Percentiles rank a stretch among this genome's conserved stretches.
These are phyloP conservation scores for Callyntrura sp. DNA, from an alignment of 2,888 invertebrate genomes.

Conservation along the genomic window DNA sequence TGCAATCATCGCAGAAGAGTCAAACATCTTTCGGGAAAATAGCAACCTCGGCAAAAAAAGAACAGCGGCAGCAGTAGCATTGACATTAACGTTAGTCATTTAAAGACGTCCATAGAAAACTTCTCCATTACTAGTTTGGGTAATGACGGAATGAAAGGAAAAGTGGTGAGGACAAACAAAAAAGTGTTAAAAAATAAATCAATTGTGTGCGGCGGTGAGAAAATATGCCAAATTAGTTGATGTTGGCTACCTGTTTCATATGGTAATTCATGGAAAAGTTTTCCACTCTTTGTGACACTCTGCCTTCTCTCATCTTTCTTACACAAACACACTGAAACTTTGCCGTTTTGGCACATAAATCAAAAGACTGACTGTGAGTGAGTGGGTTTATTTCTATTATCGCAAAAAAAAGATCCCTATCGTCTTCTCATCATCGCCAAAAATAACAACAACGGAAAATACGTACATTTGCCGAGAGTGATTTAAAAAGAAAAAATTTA, in stretches of 20 bases:
- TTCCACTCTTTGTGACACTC: slow-evolving; percentile 9
- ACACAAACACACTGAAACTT: not conserved
- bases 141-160: slow-evolving; percentile 10
- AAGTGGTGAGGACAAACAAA: not conserved
- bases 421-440: not conserved
- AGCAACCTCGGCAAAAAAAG: not conserved
- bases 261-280: not conserved
- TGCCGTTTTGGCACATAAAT: not conserved
- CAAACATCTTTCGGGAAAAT: not conserved
- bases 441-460: not conserved
- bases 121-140: too few species aligned
- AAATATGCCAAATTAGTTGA: not conserved
- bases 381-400: not conserved
- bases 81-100: slow-evolving; percentile 9
- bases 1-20: too few species aligned
- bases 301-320: not conserved
- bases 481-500: not conserved
- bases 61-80: too few species aligned
- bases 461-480: not conserved
- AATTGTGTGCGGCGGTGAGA: too few species aligned
- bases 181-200: slow-evolving; percentile 6
- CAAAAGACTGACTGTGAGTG: not conserved
- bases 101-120: too few species aligned
- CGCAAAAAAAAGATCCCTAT: slow-evolving; percentile 13
- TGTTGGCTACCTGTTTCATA: slow-evolving; percentile 6